Conservation (phyloP, 2,888 invertebrate genomes). For the Omphaloscelis lunosa region DNA sequence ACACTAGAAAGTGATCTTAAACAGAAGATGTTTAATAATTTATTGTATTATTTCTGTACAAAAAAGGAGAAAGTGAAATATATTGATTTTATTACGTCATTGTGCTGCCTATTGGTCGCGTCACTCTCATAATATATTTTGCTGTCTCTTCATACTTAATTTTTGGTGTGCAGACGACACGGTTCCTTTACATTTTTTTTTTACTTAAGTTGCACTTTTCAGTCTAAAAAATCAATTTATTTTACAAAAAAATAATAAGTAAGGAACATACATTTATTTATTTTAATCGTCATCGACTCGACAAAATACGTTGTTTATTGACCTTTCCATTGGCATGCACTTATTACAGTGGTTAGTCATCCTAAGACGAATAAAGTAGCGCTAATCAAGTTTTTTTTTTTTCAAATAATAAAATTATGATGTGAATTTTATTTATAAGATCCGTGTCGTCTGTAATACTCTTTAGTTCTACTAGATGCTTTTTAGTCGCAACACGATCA, state of each 20-base stretch:
- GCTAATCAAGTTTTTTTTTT: neutral
- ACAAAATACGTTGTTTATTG: neutral
- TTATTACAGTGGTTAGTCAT: conserved; percentile 20
- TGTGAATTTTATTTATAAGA: neutral
- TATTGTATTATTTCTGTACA: conserved; percentile 54
- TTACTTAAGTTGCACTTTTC: neutral
- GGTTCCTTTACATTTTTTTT: neutral
- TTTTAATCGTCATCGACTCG: neutral
- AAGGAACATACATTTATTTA: neutral
- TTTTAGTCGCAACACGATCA: conserved; percentile 85
- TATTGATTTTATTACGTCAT: conserved; percentile 42
- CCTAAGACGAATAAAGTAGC: neutral
- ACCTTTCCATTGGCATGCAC: neutral
- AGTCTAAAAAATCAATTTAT: neutral
- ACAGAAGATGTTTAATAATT: conserved; percentile 46
- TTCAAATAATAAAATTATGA: neutral
- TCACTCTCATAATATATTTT: conserved; percentile 35
- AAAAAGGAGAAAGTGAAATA: conserved; percentile 55
- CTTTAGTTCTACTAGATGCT: conserved; percentile 74
- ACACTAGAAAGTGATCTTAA: conserved; percentile 51
- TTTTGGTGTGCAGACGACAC: conserved; percentile 40
- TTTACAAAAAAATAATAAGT: too few relatives aligned
- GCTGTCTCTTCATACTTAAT: conserved; percentile 34
- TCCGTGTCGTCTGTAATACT: conserved; percentile 48
- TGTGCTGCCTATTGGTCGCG: conserved; percentile 1